phyloP scores from a whole-genome alignment of 2,888 invertebrate genomes.

The Eupithecia insigniata region DNA sequence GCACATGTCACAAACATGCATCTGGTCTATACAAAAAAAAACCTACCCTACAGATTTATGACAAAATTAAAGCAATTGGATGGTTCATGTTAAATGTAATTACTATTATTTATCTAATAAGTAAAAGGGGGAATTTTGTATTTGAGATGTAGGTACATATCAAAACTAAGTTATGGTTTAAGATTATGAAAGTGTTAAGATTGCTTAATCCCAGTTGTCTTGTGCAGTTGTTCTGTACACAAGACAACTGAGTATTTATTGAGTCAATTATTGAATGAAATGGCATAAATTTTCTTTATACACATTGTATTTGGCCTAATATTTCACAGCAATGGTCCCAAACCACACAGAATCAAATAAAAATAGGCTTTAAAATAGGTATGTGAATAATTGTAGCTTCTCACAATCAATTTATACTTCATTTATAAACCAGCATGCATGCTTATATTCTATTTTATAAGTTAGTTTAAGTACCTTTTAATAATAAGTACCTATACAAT shows the following conservation, averaged over 20 bases:
- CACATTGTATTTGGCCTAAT: constrained; percentile 66
- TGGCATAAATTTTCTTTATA: constrained; percentile 42
- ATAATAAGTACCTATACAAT: constrained; percentile 34
- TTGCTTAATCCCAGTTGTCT: too few relatives aligned
- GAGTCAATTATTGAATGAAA: constrained; percentile 41
- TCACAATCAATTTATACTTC: constrained; percentile 30
- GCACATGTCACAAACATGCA: background rate
- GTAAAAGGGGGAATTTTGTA: constrained; percentile 19
- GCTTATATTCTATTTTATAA: constrained; percentile 49
- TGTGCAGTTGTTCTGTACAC: too few relatives aligned
- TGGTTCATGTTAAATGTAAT: background rate
- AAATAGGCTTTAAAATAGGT: constrained; percentile 13
- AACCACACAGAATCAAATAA: constrained; percentile 51
- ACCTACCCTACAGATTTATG: background rate
- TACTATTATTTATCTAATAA: background rate
- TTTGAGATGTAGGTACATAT: constrained; percentile 33
- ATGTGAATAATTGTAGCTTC: constrained; percentile 21
- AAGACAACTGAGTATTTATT: too few relatives aligned
- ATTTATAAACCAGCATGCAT: constrained; percentile 30
- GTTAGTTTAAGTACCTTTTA: constrained; percentile 35
- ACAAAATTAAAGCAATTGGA: background rate
- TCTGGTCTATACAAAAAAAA: background rate
- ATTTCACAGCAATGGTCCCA: constrained; percentile 64
- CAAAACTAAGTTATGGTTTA: constrained; percentile 19
- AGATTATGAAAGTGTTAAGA: constrained; percentile 11